phyloP scores from a whole-genome alignment of 1,140 invertebrate genomes.

The Pseudomyrmex gracilis region DNA sequence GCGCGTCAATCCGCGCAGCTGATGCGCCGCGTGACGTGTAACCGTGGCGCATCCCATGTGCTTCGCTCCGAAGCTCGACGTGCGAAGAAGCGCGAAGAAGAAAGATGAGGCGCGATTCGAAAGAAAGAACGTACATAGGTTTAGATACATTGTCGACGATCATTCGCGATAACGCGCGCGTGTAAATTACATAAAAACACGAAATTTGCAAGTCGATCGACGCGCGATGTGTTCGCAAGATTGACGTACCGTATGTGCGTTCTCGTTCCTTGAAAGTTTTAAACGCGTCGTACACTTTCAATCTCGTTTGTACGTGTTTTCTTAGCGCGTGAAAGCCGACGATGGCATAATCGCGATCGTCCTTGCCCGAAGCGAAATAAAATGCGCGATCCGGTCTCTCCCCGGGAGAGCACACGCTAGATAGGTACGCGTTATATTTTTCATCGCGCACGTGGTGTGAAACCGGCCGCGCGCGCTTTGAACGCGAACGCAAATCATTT shows the following conservation, averaged over 20 bases:
- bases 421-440: conserved; percentile 33
- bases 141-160: not conserved
- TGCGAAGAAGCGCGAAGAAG: not conserved
- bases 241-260: not conserved
- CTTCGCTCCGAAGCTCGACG: not conserved
- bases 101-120: no score
- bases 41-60: conserved; percentile 26
- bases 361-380: conserved; percentile 63
- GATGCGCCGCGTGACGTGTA: conserved; percentile 9
- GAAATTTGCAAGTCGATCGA: not conserved
- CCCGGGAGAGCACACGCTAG: conserved; percentile 7
- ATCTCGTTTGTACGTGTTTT: conserved; percentile 45
- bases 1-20: not conserved
- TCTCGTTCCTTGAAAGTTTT: not conserved
- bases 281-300: no score
- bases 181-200: not conserved
- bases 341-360: conserved; percentile 54
- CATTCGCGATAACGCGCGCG: not conserved
- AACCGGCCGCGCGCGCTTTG: not conserved
- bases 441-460: conserved; percentile 9
- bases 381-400: conserved; percentile 22
- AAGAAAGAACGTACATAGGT: no score
- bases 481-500: not conserved
- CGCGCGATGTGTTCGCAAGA: not conserved
- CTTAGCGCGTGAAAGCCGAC: conserved; percentile 58